Evolutionary conservation across 2,888 invertebrate genomes (phyloP).

Genomic region (Fragum whitleyi): DNA sequence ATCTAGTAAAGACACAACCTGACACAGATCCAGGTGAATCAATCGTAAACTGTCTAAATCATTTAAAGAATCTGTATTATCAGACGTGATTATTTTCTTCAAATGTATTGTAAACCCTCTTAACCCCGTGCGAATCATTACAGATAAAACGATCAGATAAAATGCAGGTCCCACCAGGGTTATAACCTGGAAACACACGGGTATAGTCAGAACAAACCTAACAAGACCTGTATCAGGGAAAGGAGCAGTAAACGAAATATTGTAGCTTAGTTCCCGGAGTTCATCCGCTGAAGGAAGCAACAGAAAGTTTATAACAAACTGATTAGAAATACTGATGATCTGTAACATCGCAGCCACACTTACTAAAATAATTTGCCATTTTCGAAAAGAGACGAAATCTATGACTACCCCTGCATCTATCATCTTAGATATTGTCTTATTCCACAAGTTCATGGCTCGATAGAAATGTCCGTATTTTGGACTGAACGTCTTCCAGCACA

Average conservation of each 20-base stretch:
- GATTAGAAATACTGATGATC: background rate
- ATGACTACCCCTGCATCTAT: background rate
- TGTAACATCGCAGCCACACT: background rate
- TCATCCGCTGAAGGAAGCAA: background rate
- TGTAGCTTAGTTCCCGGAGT: background rate
- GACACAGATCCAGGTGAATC: background rate
- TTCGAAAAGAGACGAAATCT: background rate
- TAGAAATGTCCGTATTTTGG: background rate
- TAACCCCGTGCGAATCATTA: slow-evolving; percentile 4
- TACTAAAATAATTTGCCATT: background rate
- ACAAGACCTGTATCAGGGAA: background rate
- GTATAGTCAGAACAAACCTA: background rate
- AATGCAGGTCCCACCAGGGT: background rate
- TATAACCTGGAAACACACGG: slow-evolving; percentile 7
- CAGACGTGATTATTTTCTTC: background rate
- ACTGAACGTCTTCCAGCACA: slow-evolving; percentile 17
- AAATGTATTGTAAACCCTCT: background rate
- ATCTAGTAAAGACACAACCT: background rate
- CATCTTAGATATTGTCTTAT: background rate
- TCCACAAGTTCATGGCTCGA: background rate
- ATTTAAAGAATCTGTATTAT: background rate
- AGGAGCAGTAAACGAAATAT: background rate
- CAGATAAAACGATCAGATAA: background rate
- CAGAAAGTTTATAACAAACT: background rate
- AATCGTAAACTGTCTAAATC: background rate